phyloP scores from a whole-genome alignment of 2,797 vertebrate genomes.

The Sphenodon punctatus region DNA sequence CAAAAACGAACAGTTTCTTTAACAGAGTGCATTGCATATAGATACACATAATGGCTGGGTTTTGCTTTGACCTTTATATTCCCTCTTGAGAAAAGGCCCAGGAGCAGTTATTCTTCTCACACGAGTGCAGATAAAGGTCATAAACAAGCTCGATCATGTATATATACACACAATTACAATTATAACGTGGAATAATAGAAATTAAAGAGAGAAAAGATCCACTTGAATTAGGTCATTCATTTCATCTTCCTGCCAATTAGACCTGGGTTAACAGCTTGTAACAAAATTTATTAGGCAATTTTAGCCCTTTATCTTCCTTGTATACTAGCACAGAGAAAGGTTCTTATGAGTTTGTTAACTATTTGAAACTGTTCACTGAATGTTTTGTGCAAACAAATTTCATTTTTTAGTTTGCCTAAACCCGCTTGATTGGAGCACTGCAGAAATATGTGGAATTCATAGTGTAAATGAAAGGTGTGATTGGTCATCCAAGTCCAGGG shows the following conservation, averaged over 20 bases:
- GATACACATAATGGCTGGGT: constrained; percentile 7
- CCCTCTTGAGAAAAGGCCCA: constrained; percentile 29
- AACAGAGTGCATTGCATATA: neutral
- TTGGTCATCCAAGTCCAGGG: neutral
- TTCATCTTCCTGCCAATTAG: neutral
- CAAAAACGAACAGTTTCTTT: constrained; percentile 38
- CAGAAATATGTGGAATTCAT: neutral
- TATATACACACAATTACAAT: constrained; percentile 28
- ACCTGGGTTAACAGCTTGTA: neutral
- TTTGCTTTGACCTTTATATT: constrained; percentile 58
- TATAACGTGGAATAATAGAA: constrained; percentile 34
- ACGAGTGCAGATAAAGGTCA: constrained; percentile 61
- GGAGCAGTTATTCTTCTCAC: constrained; percentile 53
- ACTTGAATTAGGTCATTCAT: neutral
- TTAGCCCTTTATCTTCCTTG: neutral
- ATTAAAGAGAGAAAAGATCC: neutral
- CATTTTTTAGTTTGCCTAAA: neutral
- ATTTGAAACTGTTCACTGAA: neutral
- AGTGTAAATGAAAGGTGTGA: neutral
- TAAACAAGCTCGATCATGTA: constrained; percentile 19
- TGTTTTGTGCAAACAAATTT: neutral
- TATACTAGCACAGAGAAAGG: neutral
- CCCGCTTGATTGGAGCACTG: neutral
- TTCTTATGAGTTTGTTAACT: neutral
- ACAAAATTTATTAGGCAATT: neutral